Evolutionary conservation across 2,888 invertebrate genomes (phyloP).

Genomic region (Orchesellides sinensis): DNA sequence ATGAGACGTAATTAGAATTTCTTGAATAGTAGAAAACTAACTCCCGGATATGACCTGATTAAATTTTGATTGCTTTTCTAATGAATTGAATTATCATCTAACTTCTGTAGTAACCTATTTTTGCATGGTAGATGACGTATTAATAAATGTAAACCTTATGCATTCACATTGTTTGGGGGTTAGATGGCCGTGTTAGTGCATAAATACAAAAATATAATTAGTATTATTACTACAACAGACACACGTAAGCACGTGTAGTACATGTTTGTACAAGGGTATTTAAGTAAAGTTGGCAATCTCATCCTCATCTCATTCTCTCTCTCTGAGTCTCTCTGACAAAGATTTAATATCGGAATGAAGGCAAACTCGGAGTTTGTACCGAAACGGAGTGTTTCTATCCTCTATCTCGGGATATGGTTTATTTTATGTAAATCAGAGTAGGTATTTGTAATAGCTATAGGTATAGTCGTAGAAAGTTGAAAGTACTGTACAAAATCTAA

Average conservation of each 20-base stretch:
- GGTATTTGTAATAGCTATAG: background rate
- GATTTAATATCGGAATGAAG: constrained; percentile 9
- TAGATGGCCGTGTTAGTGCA: background rate
- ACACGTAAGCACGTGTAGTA: background rate
- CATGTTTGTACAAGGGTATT: background rate
- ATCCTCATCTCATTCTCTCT: background rate
- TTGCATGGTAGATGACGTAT: too few species aligned
- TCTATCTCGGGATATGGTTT: too few species aligned
- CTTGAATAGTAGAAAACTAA: background rate
- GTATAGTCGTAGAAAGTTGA: background rate
- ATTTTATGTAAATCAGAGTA: background rate
- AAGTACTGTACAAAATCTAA: background rate
- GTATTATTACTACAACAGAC: background rate
- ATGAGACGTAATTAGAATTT: too few species aligned
- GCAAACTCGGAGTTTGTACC: background rate
- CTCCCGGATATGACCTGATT: too few species aligned
- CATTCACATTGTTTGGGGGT: background rate
- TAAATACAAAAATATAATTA: background rate
- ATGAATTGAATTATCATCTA: background rate
- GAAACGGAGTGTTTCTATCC: too few species aligned
- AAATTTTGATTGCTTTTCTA: background rate
- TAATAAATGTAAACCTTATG: background rate
- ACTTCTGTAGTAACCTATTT: too few species aligned
- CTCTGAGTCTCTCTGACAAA: too few species aligned
- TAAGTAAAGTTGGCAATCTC: background rate